Conservation (phyloP, 2,797 vertebrate genomes). For the Acridotheres tristis region DNA sequence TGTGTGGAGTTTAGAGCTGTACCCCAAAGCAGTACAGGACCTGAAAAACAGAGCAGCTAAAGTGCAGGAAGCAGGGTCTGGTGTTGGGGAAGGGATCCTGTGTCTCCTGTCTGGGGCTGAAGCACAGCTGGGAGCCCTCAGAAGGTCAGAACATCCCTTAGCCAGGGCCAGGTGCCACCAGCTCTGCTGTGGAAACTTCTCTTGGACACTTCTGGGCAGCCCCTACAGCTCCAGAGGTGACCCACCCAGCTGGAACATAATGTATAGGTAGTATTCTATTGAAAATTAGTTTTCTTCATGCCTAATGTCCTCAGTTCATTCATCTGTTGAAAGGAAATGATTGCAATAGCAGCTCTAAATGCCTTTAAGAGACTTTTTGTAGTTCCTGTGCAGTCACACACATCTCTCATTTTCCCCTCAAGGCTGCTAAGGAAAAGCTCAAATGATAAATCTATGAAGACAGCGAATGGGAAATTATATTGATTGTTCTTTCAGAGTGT, state of each 20-base stretch:
- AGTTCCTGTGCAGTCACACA: neutral
- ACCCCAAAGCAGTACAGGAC: neutral
- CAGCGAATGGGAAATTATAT: constrained; percentile 2
- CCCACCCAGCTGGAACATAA: neutral
- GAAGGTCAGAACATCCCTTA: neutral
- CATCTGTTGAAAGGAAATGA: neutral
- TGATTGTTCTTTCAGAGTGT: neutral
- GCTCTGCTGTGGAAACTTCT: neutral
- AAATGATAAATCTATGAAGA: constrained; percentile 5
- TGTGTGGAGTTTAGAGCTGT: accelerated
- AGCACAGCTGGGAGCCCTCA: neutral
- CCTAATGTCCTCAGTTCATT: neutral
- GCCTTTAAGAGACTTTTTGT: neutral
- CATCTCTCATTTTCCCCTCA: neutral
- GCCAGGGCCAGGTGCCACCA: neutral
- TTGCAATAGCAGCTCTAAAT: neutral
- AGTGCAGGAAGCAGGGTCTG: neutral
- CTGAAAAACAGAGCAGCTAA: neutral
- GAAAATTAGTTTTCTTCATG: neutral
- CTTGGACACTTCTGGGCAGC: neutral
- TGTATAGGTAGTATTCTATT: neutral
- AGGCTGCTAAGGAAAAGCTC: neutral
- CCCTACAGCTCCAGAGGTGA: neutral
- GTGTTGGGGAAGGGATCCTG: neutral
- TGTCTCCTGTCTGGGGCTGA: neutral